These are phyloP conservation scores for Chrosomus eos DNA, from an alignment of 2,797 vertebrate genomes.

Conservation along the genomic window DNA sequence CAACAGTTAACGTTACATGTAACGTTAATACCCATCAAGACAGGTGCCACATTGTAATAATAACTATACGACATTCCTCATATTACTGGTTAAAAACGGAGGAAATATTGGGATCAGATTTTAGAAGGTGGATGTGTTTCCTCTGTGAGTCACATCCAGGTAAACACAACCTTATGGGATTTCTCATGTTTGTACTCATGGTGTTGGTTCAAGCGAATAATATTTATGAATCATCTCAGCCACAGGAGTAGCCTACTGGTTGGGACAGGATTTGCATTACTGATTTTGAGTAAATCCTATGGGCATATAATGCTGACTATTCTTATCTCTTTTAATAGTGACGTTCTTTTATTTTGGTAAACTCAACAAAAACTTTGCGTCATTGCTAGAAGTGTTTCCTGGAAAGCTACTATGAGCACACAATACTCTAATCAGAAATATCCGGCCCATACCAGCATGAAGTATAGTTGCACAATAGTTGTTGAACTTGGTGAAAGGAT, in stretches of 20 bases:
- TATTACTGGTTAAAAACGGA: not conserved
- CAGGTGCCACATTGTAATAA: not conserved
- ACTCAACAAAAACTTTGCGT: not conserved
- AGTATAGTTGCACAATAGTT: conserved; percentile 33
- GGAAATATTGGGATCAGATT: not conserved
- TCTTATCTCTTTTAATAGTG: not conserved
- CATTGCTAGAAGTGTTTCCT: conserved; percentile 26
- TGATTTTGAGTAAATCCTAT: not conserved
- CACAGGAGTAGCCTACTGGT: not conserved
- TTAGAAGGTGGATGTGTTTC: not conserved
- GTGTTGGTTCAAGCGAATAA: conserved; percentile 3
- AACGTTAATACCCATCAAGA: not conserved
- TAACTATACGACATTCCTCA: not conserved
- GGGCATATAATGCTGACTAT: not conserved
- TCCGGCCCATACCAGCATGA: conserved; percentile 12
- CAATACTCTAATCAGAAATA: not conserved
- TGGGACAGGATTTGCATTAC: not conserved
- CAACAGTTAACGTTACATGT: too few species aligned
- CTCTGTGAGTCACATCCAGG: conserved; percentile 30
- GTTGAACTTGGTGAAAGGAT: conserved; percentile 10
- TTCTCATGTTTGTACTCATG: conserved; percentile 5
- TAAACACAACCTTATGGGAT: conserved; percentile 7
- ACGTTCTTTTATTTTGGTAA: not conserved
- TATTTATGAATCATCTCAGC: conserved; percentile 24
- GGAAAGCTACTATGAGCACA: conserved; percentile 16